Conservation (phyloP, 2,113 vertebrate genomes). For the Geococcyx californianus region DNA sequence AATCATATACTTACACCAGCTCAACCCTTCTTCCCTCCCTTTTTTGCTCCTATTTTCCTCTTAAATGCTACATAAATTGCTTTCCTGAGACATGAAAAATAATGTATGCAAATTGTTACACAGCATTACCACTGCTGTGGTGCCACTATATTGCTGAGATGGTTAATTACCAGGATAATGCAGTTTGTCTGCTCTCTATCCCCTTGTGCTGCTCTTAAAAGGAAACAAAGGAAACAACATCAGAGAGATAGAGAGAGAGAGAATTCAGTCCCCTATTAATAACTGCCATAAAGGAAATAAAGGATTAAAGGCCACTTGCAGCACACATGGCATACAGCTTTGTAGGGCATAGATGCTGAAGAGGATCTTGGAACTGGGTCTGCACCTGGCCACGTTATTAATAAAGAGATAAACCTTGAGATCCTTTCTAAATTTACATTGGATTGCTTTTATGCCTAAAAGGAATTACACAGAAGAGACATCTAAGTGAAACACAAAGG, state of each 20-base stretch:
- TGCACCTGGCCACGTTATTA: not conserved
- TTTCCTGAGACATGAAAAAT: conserved; percentile 37
- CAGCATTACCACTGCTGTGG: not conserved
- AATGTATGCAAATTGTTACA: conserved; percentile 64
- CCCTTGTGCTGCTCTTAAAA: conserved; percentile 32
- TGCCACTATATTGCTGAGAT: conserved; percentile 37
- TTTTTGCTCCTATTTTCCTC: not conserved
- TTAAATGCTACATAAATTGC: conserved; percentile 34
- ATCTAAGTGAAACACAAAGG: not conserved
- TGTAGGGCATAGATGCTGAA: conserved; percentile 6
- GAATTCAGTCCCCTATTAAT: conserved; percentile 44
- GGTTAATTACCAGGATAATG: conserved; percentile 60
- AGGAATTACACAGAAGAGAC: conserved; percentile 4
- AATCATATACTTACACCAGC: not conserved
- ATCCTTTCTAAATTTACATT: not conserved
- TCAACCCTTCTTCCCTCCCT: not conserved
- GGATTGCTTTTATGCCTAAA: not conserved
- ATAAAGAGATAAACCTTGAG: conserved; percentile 25
- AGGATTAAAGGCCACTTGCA: conserved; percentile 35
- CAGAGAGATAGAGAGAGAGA: conserved; percentile 25
- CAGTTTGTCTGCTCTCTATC: conserved; percentile 48
- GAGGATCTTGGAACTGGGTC: not conserved
- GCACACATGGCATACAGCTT: conserved; percentile 4
- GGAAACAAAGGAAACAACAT: conserved; percentile 54
- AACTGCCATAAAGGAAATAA: conserved; percentile 52